Base-by-base conservation (phyloP, 2,797 vertebrate genomes). In the Fistularia tabacaria region DNA sequence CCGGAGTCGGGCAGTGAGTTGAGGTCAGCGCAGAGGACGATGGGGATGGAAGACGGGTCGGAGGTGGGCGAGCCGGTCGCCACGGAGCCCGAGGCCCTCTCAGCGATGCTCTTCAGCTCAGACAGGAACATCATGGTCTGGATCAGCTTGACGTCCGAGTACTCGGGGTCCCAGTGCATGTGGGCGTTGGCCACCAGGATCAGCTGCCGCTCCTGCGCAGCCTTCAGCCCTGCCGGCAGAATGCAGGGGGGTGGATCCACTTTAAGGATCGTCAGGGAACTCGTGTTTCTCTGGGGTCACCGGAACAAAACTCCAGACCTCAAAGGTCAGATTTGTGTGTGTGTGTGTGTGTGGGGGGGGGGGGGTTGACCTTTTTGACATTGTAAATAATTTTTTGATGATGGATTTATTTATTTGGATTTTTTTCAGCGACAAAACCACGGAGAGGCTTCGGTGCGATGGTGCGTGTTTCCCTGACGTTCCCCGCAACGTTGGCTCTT, bases 41-140 rank as follows among this genome's bases (percentile, higher is more conserved):
- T 92, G 75, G 97, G 97, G 85, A 99, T 95, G 74, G 93, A 91
- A 73, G 90, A 89, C 1, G 84, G 92, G 83, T 96, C 94, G 37
- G 92, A 90, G 40, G 92, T 70, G 0, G 93, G 90, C 47, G 93
- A 93, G 54, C 89, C 85, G 38, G 93, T 90, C 69, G 85, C 89
- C 64, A 80, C 36, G 7, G 89, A 82, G 68, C 87, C 86, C 0
- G 92, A 92, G 65, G 96, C 94, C 77, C 94, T 94, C 87, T 98
- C 95, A 0, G 93, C 86, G 67, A 99, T 96, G 81, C 91, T 96
- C 85, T 98, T 98, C 82, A 99, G 91, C 80, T 98, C 96, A 0
- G 96, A 99, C 78, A 98, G 92, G 82, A 99, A 98, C 96, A 98
- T 98, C 95, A 99, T 95, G 9, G 96, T 99, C 85, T 99, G 96